Conservation (phyloP, 2,888 invertebrate species). For the Vandiemenella viatica region DNA sequence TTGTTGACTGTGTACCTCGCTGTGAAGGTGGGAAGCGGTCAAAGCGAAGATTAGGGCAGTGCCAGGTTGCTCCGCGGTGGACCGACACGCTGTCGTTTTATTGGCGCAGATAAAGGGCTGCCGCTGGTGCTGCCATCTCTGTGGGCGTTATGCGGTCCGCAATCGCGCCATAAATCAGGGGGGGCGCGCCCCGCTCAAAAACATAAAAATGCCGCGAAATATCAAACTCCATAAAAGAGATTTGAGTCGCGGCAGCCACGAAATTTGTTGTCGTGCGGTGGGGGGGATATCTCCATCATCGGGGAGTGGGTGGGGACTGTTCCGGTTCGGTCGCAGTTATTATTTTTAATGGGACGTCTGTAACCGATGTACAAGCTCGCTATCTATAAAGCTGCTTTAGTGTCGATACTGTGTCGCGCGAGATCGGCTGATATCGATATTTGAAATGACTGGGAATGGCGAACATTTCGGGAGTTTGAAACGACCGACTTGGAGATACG, state of each 20-base stretch:
- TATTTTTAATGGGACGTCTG: background rate
- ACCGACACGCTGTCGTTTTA: too few relatives aligned
- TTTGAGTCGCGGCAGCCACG: background rate
- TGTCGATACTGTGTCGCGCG: background rate
- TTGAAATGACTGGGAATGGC: constrained; percentile 2
- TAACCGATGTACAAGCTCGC: background rate
- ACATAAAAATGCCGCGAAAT: constrained; percentile 7
- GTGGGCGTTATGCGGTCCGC: background rate
- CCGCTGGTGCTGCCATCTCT: too few relatives aligned
- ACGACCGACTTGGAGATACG: background rate
- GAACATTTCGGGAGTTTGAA: background rate
- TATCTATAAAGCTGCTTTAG: constrained; percentile 3
- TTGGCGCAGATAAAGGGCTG: too few relatives aligned
- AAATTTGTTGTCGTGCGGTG: background rate
- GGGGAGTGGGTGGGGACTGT: background rate
- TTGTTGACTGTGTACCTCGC: too few relatives aligned
- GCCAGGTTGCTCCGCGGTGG: too few relatives aligned
- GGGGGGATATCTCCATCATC: background rate
- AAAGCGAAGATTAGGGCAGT: too few relatives aligned
- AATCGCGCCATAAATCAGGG: constrained; percentile 1
- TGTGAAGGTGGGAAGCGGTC: too few relatives aligned
- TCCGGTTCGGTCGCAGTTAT: background rate
- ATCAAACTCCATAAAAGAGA: constrained; percentile 7
- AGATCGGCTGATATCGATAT: constrained; percentile 3
- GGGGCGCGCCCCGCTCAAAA: background rate